Percentiles rank a stretch among this genome's conserved stretches.
phyloP scores from a whole-genome alignment of 2,113 vertebrate genomes.

The Vanacampus margaritifer region DNA sequence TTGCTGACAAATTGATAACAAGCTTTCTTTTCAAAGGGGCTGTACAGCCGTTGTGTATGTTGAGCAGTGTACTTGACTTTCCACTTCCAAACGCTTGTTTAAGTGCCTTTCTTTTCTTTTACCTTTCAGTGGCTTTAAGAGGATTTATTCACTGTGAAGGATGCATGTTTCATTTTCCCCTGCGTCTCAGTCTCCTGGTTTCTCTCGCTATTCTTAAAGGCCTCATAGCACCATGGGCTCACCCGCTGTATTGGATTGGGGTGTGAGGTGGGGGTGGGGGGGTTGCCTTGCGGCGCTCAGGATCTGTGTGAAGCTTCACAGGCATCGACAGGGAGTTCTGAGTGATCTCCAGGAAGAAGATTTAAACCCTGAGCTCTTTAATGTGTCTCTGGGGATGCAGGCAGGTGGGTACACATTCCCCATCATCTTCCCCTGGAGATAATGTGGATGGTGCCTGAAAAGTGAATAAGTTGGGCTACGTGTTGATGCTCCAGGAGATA shows the following conservation, averaged over 20 bases:
- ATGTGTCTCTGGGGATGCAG: constrained; percentile 53
- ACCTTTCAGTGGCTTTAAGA: constrained; percentile 22
- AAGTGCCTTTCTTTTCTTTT: constrained; percentile 23
- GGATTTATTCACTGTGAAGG: constrained; percentile 35
- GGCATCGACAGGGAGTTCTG: constrained; percentile 40
- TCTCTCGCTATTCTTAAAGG: constrained; percentile 24
- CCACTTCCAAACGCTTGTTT: background rate
- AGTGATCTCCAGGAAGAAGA: constrained; percentile 61
- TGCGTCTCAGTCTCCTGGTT: constrained; percentile 21
- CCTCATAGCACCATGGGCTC: constrained; percentile 7
- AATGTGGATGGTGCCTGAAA: constrained; percentile 46
- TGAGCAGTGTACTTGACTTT: background rate
- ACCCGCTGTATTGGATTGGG: constrained; percentile 23
- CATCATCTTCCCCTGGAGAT: constrained; percentile 39
- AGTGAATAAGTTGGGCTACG: constrained; percentile 58
- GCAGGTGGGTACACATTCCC: constrained; percentile 39
- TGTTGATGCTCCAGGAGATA: constrained; percentile 67
- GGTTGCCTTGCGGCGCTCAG: constrained; percentile 27
- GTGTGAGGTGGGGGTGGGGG: constrained; percentile 28
- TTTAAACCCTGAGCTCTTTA: constrained; percentile 61
- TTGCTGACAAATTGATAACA: background rate
- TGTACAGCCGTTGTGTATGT: background rate
- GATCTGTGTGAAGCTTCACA: constrained; percentile 37
- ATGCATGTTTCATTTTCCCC: constrained; percentile 15
- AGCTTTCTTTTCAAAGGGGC: background rate